These are phyloP conservation scores for Bolborhynchus lineola DNA, from an alignment of 2,113 vertebrate species.

Conservation along the genomic window DNA sequence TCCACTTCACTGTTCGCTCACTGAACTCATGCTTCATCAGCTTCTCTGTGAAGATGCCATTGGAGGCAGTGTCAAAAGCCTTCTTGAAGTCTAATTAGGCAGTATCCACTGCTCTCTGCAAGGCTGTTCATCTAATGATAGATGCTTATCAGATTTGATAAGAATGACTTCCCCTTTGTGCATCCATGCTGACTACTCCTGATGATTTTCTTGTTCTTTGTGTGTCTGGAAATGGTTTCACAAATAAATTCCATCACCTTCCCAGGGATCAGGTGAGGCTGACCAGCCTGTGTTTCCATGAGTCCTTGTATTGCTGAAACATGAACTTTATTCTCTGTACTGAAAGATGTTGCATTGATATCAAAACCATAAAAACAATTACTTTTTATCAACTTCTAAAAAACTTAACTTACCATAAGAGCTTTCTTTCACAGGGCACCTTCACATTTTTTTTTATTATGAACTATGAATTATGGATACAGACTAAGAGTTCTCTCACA, in stretches of 20 bases:
- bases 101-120: background rate
- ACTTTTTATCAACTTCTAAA: background rate
- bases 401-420: background rate
- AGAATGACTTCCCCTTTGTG: background rate
- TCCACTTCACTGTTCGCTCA: background rate
- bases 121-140: background rate
- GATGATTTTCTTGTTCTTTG: background rate
- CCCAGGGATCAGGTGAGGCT: background rate
- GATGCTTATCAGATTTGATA: background rate
- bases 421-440: background rate
- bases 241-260: background rate
- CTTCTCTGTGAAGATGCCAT: background rate
- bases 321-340: background rate
- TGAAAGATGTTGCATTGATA: background rate
- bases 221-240: background rate
- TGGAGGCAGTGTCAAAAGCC: background rate
- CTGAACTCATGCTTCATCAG: background rate
- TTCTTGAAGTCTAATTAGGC: background rate
- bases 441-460: background rate
- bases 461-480: slow-evolving; percentile 17
- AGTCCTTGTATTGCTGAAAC: background rate
- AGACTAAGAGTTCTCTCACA: background rate
- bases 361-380: background rate
- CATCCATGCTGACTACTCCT: background rate
- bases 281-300: background rate